Evolutionary conservation across 2,888 invertebrate species (phyloP).

Genomic region (Sinhomidia bicolor): DNA sequence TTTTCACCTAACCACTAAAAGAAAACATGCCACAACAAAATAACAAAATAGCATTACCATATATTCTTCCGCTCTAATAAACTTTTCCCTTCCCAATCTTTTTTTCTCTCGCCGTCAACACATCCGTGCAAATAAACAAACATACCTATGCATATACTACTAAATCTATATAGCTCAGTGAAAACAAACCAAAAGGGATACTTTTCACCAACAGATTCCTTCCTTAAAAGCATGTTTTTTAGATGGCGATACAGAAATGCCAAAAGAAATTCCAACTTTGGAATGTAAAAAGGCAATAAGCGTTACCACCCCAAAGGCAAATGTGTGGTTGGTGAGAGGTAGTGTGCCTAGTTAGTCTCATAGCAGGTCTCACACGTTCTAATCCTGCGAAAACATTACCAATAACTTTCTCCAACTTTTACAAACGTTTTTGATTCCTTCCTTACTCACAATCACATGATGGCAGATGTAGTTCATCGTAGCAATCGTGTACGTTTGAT

Average conservation of each 20-base stretch:
- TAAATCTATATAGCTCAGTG: not conserved
- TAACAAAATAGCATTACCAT: not conserved
- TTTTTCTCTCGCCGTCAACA: not conserved
- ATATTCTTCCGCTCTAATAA: constrained; percentile 12
- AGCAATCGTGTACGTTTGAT: no score
- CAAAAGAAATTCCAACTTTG: no score
- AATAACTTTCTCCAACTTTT: no score
- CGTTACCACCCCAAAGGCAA: no score
- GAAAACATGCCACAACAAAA: not conserved
- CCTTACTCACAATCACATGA: not conserved
- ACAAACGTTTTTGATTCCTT: not conserved
- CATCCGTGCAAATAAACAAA: not conserved
- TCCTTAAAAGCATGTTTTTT: no score
- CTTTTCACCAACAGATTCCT: no score
- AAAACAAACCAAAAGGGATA: not conserved
- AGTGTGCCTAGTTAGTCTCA: no score
- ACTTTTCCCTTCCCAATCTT: not conserved
- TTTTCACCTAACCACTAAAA: not conserved
- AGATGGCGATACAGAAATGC: no score
- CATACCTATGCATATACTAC: not conserved
- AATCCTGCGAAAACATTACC: no score
- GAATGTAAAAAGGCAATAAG: no score
- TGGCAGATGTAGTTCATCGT: not conserved
- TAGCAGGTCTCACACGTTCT: no score
- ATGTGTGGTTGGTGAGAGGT: no score